Percentiles rank a stretch among this genome's conserved stretches.
phyloP scores from a whole-genome alignment of 2,797 vertebrate species.

The Phataginus tricuspis region DNA sequence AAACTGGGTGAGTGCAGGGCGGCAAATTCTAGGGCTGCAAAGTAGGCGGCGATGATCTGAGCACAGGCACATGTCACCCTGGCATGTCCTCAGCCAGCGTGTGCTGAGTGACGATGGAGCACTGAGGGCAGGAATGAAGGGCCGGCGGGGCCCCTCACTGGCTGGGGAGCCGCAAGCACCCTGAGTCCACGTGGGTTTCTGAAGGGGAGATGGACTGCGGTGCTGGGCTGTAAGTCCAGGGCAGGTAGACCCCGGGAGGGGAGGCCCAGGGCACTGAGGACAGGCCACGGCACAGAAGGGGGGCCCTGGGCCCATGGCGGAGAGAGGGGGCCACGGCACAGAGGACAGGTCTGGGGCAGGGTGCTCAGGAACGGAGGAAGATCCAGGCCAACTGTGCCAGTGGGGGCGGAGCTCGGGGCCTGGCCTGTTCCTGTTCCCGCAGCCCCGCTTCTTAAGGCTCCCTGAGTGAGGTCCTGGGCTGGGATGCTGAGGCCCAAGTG shows the following conservation, averaged over 20 bases:
- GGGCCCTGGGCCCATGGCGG: too few relatives aligned
- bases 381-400: too few relatives aligned
- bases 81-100: not conserved
- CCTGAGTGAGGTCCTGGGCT: not conserved
- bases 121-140: not conserved
- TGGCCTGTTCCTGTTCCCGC: not conserved
- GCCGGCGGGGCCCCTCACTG: not conserved
- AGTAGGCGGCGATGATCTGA: not conserved
- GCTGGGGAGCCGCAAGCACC: not conserved
- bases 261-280: not conserved
- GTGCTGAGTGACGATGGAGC: not conserved
- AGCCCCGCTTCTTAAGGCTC: not conserved
- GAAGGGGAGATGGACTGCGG: not conserved
- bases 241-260: not conserved
- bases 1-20: not conserved
- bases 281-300: not conserved
- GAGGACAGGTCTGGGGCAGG: too few relatives aligned
- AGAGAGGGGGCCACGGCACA: too few relatives aligned
- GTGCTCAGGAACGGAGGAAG: too few relatives aligned
- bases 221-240: not conserved
- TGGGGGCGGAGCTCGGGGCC: not conserved
- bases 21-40: not conserved
- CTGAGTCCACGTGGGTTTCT: not conserved
- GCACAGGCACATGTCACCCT: not conserved
- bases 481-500: not conserved